Percentiles rank a stretch among this genome's conserved stretches.
Evolutionary conservation across 53 echinoderm and acorn worm species (phyloP).

Genomic region (Echinarachnius parma): DNA sequence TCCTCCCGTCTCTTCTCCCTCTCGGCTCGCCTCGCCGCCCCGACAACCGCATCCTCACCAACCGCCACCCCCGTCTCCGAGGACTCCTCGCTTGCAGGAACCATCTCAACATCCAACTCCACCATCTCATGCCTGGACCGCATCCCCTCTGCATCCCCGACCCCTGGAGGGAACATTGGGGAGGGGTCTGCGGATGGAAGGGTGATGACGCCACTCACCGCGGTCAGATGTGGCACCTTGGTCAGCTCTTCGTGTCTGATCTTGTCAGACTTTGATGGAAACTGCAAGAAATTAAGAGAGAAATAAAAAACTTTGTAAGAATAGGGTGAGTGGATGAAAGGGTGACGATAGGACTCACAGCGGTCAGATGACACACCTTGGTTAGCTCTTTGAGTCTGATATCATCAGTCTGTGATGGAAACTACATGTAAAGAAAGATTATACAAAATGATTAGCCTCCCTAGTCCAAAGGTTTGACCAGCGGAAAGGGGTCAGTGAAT

Average conservation of each 20-base stretch:
- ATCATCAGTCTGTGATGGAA: too few species aligned
- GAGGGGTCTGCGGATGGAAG: conserved; percentile 61
- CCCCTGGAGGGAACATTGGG: conserved; percentile 1
- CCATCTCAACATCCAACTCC: conserved; percentile 4
- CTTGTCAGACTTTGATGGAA: conserved; percentile 51
- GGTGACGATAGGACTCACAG: too few species aligned
- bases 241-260: conserved; percentile 18
- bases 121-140: neutral
- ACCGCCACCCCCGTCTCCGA: conserved; percentile 30
- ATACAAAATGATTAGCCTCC: too few species aligned
- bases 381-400: too few species aligned
- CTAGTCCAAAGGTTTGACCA: too few species aligned
- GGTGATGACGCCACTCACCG: conserved; percentile 94
- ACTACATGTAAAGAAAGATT: too few species aligned
- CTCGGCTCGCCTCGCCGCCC: conserved; percentile 43
- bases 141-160: neutral
- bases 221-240: conserved; percentile 65
- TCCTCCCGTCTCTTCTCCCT: conserved; percentile 68
- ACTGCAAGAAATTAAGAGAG: conserved; percentile 5
- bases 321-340: too few species aligned
- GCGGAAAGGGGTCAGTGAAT: too few species aligned
- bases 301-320: conserved; percentile 3
- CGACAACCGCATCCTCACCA: conserved; percentile 34
- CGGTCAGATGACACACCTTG: too few species aligned
- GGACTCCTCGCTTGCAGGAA: neutral